Evolutionary conservation across 2,888 invertebrate species (phyloP).

Genomic region (Drosophila monieri): DNA sequence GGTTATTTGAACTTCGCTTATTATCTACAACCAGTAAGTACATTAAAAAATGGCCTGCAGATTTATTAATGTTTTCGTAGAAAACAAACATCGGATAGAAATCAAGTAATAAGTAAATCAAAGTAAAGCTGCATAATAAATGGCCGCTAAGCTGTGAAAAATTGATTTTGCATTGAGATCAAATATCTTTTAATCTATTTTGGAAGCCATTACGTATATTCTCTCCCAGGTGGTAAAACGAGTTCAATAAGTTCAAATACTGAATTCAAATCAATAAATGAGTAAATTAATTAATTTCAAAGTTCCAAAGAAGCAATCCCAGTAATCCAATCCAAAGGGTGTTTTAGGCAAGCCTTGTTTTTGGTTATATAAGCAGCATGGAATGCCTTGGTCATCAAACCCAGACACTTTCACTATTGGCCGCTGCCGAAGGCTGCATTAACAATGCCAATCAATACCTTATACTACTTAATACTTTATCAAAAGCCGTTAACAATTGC

Average conservation of each 20-base stretch:
- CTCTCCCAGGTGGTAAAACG: neutral
- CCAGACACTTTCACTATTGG: slow-evolving; percentile 57
- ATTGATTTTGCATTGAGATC: neutral
- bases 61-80: neutral
- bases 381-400: slow-evolving; percentile 3
- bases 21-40: slow-evolving; percentile 5
- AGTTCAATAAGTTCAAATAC: neutral
- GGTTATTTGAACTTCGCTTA: slow-evolving; percentile 16
- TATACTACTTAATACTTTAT: slow-evolving; percentile 24
- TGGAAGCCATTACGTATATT: neutral
- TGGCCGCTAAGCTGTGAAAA: neutral
- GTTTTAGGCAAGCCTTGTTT: slow-evolving; percentile 12
- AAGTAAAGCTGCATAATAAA: neutral
- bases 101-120: neutral
- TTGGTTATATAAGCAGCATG: slow-evolving; percentile 27
- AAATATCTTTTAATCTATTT: neutral
- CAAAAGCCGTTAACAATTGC: slow-evolving; percentile 51
- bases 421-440: slow-evolving; percentile 17
- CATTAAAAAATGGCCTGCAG: neutral
- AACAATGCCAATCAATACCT: slow-evolving; percentile 35
- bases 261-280: neutral
- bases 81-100: neutral
- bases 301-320: neutral
- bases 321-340: slow-evolving; percentile 10
- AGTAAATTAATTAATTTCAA: slow-evolving; percentile 14